phyloP scores from a whole-genome alignment of 2,888 invertebrate species.

The Laspeyria flexula region DNA sequence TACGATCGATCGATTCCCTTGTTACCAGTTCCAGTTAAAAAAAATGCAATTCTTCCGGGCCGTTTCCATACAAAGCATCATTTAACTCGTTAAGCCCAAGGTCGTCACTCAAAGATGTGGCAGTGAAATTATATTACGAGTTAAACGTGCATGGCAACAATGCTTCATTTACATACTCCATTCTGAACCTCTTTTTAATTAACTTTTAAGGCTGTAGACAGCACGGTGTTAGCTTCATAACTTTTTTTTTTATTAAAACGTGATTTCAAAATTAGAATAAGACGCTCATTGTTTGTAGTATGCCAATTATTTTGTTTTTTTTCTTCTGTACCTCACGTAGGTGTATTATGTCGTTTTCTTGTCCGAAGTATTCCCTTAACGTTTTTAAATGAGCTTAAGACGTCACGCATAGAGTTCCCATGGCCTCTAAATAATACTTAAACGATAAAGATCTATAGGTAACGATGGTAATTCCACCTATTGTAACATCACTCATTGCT shows the following conservation, averaged over 20 bases:
- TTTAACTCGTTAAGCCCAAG: constrained; percentile 51
- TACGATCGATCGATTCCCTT: constrained; percentile 9
- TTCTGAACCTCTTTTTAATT: constrained; percentile 63
- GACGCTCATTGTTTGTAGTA: constrained; percentile 29
- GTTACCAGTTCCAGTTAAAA: constrained; percentile 29
- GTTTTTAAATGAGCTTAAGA: constrained; percentile 33
- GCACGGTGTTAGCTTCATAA: constrained; percentile 33
- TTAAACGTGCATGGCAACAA: constrained; percentile 71
- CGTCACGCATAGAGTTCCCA: constrained; percentile 45
- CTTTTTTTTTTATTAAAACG: constrained; percentile 38
- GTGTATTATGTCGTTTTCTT: constrained; percentile 28
- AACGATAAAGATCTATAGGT: constrained; percentile 46
- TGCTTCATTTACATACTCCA: constrained; percentile 70
- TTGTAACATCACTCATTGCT: constrained; percentile 26
- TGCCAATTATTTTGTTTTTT: constrained; percentile 29
- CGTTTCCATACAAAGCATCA: constrained; percentile 41
- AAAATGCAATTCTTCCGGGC: constrained; percentile 39
- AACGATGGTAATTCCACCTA: constrained; percentile 26
- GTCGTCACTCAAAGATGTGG: constrained; percentile 53
- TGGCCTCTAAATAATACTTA: constrained; percentile 39
- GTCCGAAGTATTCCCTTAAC: constrained; percentile 19
- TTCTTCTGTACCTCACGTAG: constrained; percentile 30
- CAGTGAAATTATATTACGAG: constrained; percentile 57
- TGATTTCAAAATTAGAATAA: constrained; percentile 40
- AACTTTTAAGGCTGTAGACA: constrained; percentile 57